phyloP scores from a whole-genome alignment of 2,113 vertebrate species.

The Tinamus guttatus region DNA sequence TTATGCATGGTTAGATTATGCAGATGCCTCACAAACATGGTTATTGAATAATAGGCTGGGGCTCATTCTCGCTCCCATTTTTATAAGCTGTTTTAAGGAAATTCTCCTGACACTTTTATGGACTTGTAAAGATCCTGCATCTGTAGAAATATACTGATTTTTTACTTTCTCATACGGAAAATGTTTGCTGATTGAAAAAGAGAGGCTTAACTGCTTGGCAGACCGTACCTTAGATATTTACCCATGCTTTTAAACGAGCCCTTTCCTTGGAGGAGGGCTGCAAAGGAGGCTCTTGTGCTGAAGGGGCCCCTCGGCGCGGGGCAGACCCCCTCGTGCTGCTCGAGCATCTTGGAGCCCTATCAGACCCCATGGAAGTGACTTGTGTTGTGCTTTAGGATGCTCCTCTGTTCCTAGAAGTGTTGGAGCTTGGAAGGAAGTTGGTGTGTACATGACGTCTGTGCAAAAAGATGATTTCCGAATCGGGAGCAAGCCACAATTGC shows the following conservation, averaged over 20 bases:
- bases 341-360: rapidly evolving
- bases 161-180: constrained; percentile 9
- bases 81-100: constrained; percentile 73
- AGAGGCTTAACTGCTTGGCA: background rate
- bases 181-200: background rate
- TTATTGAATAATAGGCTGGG: constrained; percentile 90
- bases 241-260: background rate
- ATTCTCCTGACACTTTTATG: constrained; percentile 63
- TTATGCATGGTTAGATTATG: constrained; percentile 96
- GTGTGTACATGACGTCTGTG: rapidly evolving
- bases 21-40: constrained; percentile 88
- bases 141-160: background rate
- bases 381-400: rapidly evolving
- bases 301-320: background rate
- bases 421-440: background rate
- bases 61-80: constrained; percentile 70
- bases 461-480: background rate
- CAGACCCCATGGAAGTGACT: rapidly evolving
- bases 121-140: constrained; percentile 55
- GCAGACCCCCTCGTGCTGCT: rapidly evolving
- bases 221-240: background rate
- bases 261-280: constrained; percentile 2
- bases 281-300: background rate
- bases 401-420: rapidly evolving
- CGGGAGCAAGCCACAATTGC: background rate